Evolutionary conservation across 2,888 invertebrate genomes (phyloP), one percentile per base, ranked within the genome.

Genomic region (Maniola hyperantus): DNA sequence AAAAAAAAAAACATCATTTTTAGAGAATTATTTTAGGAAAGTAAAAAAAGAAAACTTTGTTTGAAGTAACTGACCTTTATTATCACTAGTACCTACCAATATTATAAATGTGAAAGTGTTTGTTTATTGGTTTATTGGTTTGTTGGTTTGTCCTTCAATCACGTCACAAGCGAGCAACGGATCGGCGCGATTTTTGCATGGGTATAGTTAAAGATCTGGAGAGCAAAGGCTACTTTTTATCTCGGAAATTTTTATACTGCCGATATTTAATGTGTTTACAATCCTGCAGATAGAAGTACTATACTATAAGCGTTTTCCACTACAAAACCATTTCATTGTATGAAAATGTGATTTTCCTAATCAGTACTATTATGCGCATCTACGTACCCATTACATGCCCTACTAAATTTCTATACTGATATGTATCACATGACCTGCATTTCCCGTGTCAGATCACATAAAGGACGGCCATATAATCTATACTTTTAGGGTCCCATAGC

Each of bases 371-470:
- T 55, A 68, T 61, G 18, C 46, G 13, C 50, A 65, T 13, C 57
- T 58, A 68, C 58, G 39, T 50, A 51, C 55, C 44, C 42, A 39
- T 33, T 62, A 55, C 60, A 67, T 50, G 65, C 63, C 39, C 67
- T 70, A 62, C 34, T 65, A 57, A 68, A 65, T 64, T 66, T 50
- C 57, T 53, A 64, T 54, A 66, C 39, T 64, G 69, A 70, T 72
- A 57, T 34, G 65, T 58, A 71, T 66, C 68, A 66, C 58, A 48
- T 65, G 71, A 68, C 70, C 72, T 64, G 68, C 62, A 67, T 72
- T 62, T 39, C 64, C 61, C 64, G 61, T 67, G 51, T 60, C 66
- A 70, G 57, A 65, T 51, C 62, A 71, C 61, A 65, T 65, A 60
- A 36, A 68, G 53, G 59, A 58, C 62, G 58, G 66, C 55, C 64